Base-by-base conservation (phyloP, 1,140 invertebrate species). In the Eufriesea mexicana region DNA sequence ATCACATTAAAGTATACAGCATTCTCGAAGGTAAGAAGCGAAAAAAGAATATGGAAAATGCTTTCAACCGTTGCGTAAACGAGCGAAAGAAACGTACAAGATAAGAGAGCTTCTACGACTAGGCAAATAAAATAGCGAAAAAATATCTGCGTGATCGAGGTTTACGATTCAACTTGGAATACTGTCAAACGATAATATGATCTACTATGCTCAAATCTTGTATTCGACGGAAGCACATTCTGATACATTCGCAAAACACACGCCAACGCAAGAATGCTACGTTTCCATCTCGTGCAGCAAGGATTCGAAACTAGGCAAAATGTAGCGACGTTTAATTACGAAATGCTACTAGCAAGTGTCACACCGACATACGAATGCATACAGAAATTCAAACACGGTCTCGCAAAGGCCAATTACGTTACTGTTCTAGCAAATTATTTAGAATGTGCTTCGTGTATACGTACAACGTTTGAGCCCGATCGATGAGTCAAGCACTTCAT, bases 381-480 rank as follows among this genome's bases (percentile, higher is more conserved):
- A 35, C 9, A 6, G 7, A 62, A 12, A 62, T 18, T 28, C 25
- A 18, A 28, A 8, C 18, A 28, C 7, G 7, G 7, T 66, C 12
- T 67, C 42, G 9, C 6, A 12, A 45, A 67, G 23, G n/a, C 5
- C 35, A 23, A 42, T 8, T 9, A 42, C 18, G 9, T 23, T 62
- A 28, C 8, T 18, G 16, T 62, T 66, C 10, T 42, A 20, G 12
- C 18, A 67, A 67, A 25, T 64, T 45, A 14, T 61, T 23, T 42
- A 54, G n/a, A 55, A 67, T 66, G 35, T 35, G 49, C 45, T n/a
- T 67, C 75, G 18, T n/a, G 45, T 47, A n/a, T 23, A 28, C 12
- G 23, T 61, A 25, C 47, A 77, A 54, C 10, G 25, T 78, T 78
- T 77, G 47, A 67, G 14, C 23, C 16, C n/a, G n/a, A 28, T 76